Evolutionary conservation across 2,797 vertebrate species (phyloP), one percentile per base, ranked within the genome.

Genomic region (Chanos chanos): DNA sequence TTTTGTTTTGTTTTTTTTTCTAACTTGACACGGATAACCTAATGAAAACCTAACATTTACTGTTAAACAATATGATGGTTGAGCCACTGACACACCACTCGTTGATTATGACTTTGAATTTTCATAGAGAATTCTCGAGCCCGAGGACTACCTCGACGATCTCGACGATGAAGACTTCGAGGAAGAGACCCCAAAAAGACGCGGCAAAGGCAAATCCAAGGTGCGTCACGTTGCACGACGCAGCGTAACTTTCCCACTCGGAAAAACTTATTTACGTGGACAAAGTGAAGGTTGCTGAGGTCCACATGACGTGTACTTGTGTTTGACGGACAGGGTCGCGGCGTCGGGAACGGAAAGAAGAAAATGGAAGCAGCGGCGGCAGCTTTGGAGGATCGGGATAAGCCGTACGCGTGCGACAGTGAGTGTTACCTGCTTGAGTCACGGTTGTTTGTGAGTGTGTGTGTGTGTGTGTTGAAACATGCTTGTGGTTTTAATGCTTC

Each of bases 391-490:
- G 95, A 98, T 58, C 73, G 95, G 54, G 96, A 99, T 77, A 98
- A 98, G 53, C 96, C 96, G 0, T 98, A 98, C 31, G 94, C 96
- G 41, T 99, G 96, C 50, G 96, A 99, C 88, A 99, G 96, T 98
- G 85, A 96, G 96, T 94, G 37, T 50, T 59, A 15, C 13, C 43
- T 9, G 3, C 9, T 31, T 8, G 31, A 8, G 4, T 13, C n/a
- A n/a, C 33, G 12, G 74, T 58, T 41, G 2, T n/a, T 45, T 50
- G 3, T 16, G 15, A 55, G 55, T 15, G 24, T 28, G 51, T 4
- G 47, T 61, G 12, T 52, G 44, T 62, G n/a, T 55, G 6, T 31
- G 44, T 27, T 53, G 41, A 47, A 37, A 21, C 22, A 44, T 8
- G 7, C 5, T 12, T 47, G 10, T 48, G 34, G 27, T 19, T 34